Percentiles rank a stretch among this genome's conserved stretches.
Conservation (phyloP, 92 coral and sea anemone genomes). For the Phymanthus crucifer region DNA sequence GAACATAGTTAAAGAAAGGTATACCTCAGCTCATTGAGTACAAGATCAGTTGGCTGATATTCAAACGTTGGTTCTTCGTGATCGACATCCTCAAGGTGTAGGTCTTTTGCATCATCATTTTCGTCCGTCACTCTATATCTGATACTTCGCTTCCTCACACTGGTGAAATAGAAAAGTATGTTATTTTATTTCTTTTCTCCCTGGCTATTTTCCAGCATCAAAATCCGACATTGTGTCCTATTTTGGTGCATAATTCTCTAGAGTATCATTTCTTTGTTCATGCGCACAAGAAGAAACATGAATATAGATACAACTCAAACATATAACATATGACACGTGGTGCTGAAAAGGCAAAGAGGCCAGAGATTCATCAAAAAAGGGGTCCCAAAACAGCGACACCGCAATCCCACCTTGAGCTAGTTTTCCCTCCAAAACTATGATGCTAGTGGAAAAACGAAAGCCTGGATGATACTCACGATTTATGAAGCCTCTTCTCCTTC, state of each 20-base stretch:
- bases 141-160: not conserved
- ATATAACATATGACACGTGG: no score
- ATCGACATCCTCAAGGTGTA: not conserved
- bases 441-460: no score
- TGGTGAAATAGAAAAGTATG: not conserved
- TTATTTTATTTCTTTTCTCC: not conserved
- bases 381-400: not conserved
- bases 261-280: not conserved
- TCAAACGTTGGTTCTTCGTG: not conserved
- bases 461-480: slow-evolving; percentile 19
- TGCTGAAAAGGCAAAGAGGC: no score
- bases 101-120: not conserved
- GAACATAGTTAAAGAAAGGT: no score
- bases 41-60: not conserved
- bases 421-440: no score
- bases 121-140: slow-evolving; percentile 2
- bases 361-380: no score
- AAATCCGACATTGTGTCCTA: no score
- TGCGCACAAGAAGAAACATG: no score
- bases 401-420: not conserved
- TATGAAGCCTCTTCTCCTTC: slow-evolving; percentile 16
- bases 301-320: no score
- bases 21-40: not conserved
- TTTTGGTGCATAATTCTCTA: no score
- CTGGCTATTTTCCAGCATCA: no score